Percentiles rank a stretch among this genome's conserved stretches.
Evolutionary conservation across 2,888 invertebrate species (phyloP).

Genomic region (Rotaria magnacalcarata): DNA sequence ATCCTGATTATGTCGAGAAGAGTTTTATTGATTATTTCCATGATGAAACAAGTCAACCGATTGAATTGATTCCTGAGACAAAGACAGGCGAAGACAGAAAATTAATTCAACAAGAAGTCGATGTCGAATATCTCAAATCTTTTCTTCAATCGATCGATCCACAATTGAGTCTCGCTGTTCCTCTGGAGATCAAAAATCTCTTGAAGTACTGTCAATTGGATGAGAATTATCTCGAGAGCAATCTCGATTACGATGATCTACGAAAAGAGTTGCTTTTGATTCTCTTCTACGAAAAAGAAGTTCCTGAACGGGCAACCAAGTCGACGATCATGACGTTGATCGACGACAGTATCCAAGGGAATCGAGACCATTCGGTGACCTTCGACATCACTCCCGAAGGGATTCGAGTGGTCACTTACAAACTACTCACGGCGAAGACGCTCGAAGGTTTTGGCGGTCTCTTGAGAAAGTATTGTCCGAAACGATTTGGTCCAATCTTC

Average conservation of each 20-base stretch:
- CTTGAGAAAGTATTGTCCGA: constrained; percentile 40
- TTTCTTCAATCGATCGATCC: neutral
- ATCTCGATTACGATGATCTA: constrained; percentile 39
- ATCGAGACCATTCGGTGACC: neutral
- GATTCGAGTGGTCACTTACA: constrained; percentile 31
- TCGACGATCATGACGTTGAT: constrained; percentile 27
- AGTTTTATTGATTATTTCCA: constrained; percentile 41
- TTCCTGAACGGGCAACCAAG: neutral
- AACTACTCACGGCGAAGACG: constrained; percentile 24
- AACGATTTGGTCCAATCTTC: constrained; percentile 36
- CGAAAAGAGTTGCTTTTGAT: constrained; percentile 35
- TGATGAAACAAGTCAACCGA: constrained; percentile 36
- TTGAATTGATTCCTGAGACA: constrained; percentile 39
- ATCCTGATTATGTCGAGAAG: constrained; percentile 40
- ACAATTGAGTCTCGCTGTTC: constrained; percentile 8
- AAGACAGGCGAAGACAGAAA: constrained; percentile 8
- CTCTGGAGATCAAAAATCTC: constrained; percentile 27
- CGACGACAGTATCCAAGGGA: constrained; percentile 33
- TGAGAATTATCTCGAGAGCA: constrained; percentile 35
- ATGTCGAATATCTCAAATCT: constrained; percentile 28
- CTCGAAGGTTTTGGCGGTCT: constrained; percentile 41
- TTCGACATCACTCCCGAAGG: neutral
- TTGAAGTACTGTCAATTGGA: constrained; percentile 35
- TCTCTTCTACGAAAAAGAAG: neutral
- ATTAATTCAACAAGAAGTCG: neutral